phyloP scores from a whole-genome alignment of 2,888 invertebrate species.

The Cantharis flavilabris region DNA sequence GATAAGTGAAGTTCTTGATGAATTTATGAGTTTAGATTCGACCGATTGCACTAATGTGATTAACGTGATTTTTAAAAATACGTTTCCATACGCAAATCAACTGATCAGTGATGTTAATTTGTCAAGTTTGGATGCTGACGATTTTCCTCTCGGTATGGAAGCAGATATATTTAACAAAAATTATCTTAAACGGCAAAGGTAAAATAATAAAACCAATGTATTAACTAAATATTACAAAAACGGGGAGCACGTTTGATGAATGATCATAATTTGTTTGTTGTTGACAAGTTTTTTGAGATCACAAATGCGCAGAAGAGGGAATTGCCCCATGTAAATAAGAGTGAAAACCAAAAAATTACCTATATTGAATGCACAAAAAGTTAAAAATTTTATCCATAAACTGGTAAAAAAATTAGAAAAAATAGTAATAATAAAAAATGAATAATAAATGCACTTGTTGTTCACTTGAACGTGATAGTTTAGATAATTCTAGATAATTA shows the following conservation, averaged over 20 bases:
- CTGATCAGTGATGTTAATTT: constrained; percentile 49
- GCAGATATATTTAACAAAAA: constrained; percentile 48
- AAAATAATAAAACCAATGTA: neutral
- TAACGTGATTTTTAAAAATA: constrained; percentile 51
- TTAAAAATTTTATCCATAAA: no score
- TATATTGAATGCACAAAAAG: no score
- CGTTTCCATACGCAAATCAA: constrained; percentile 50
- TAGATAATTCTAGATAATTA: neutral
- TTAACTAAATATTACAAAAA: no score
- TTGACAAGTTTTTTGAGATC: no score
- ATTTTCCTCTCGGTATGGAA: constrained; percentile 54
- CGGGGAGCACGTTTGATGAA: no score
- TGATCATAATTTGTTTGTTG: no score
- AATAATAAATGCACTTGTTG: no score
- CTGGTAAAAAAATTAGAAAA: no score
- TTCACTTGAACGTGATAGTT: neutral
- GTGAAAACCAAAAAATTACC: no score
- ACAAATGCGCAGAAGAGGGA: no score
- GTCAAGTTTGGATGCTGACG: constrained; percentile 44
- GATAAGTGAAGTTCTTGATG: constrained; percentile 49
- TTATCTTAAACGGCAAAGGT: constrained; percentile 35
- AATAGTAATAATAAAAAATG: no score
- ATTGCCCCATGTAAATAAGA: no score
- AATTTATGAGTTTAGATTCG: constrained; percentile 46
- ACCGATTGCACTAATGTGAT: constrained; percentile 47